phyloP scores from a whole-genome alignment of 1,140 invertebrate species.

The Periplaneta americana region DNA sequence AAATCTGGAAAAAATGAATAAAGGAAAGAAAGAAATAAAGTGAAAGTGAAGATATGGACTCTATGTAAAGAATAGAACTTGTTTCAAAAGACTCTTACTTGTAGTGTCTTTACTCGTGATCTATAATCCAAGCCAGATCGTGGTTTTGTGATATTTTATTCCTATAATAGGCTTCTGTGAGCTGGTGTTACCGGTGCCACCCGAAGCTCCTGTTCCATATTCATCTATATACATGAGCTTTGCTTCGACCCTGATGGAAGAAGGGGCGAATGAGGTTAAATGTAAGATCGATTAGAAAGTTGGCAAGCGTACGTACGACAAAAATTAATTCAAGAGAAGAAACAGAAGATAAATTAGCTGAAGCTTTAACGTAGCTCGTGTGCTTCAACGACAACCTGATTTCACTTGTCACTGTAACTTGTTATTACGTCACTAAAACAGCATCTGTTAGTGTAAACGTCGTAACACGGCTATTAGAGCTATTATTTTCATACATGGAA shows the following conservation, averaged over 20 bases:
- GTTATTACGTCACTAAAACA: background rate
- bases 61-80: no score
- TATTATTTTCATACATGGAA: background rate
- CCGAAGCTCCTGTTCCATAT: background rate
- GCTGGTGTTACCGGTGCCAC: background rate
- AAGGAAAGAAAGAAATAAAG: no score
- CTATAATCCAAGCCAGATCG: no score
- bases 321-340: background rate
- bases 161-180: no score
- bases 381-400: background rate
- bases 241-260: background rate
- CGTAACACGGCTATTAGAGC: background rate
- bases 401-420: background rate
- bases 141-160: no score
- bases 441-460: background rate
- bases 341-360: background rate
- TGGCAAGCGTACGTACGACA: background rate
- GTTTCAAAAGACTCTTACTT: no score
- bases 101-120: no score
- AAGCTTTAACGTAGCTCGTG: background rate
- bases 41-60: no score
- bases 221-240: background rate
- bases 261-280: background rate
- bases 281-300: background rate
- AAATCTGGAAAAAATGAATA: no score